These are phyloP conservation scores for Sycophila texana DNA, from an alignment of 2,888 invertebrate genomes.

Conservation along the genomic window DNA sequence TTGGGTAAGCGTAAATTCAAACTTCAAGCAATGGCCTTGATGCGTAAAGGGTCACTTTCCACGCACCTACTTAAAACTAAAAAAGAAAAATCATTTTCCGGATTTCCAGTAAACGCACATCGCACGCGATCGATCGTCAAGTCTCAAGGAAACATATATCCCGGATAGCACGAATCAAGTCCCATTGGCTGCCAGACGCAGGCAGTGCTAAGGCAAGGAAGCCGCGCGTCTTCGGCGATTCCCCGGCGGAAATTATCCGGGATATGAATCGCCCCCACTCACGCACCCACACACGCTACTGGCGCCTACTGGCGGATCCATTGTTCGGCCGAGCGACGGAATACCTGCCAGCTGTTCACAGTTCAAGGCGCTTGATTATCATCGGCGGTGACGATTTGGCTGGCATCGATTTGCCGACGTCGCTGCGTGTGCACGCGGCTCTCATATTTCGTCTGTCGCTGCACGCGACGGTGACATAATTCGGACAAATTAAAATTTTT, in stretches of 20 bases:
- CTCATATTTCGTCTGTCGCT: conserved; percentile 11
- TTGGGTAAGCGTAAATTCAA: too few relatives aligned
- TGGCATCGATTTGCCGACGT: conserved; percentile 59
- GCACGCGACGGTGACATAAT: background rate
- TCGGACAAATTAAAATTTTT: background rate
- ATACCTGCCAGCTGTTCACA: conserved; percentile 23
- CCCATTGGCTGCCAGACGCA: background rate
- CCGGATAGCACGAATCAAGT: too few relatives aligned
- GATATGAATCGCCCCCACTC: conserved; percentile 25
- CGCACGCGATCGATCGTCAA: too few relatives aligned
- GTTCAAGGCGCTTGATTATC: conserved; percentile 43
- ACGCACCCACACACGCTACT: too few relatives aligned
- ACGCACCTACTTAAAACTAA: too few relatives aligned
- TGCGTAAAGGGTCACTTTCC: too few relatives aligned
- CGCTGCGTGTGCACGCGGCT: conserved; percentile 44
- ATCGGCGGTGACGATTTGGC: conserved; percentile 55
- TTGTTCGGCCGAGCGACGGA: background rate
- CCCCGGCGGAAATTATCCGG: conserved; percentile 32
- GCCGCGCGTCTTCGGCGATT: conserved; percentile 11
- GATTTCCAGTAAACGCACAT: too few relatives aligned
- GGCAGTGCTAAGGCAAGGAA: background rate
- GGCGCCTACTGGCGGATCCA: background rate
- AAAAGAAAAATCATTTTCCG: background rate
- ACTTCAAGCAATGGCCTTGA: too few relatives aligned
- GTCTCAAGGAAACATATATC: too few relatives aligned